Evolutionary conservation across 2,888 invertebrate species (phyloP), one percentile per base, ranked within the genome.

Genomic region (Herminia tarsipennalis): DNA sequence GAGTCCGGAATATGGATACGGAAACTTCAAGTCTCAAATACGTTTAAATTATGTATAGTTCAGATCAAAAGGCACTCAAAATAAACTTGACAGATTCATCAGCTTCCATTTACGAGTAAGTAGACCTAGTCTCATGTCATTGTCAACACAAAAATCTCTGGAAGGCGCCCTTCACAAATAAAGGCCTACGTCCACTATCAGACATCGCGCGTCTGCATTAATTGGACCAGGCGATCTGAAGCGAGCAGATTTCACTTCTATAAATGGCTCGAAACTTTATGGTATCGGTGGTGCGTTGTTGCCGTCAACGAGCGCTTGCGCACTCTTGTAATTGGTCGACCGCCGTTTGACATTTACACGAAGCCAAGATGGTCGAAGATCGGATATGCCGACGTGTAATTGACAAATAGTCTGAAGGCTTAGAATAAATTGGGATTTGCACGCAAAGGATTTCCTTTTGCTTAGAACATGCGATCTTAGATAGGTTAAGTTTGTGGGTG

Each of bases 201-300:
- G 81, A 70, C 76, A 77, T 64, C 64, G 60, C 42, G 56, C 53
- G 66, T 59, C 56, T 71, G 80, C 89, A 88, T 89, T 90, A 89
- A 90, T 90, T 90, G 89, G 89, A 78, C 76, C 83, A 76, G 78
- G 76, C 81, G 83, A 83, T 83, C 81, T 76, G 64, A 58, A 65
- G 69, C 66, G 70, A 55, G 73, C 76, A 77, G 83, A 83, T 85
- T 81, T 83, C 83, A 73, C 81, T 81, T 81, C 89, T 86, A 88
- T 90, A 90, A 88, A 91, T 86, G 90, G 89, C 83, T 78, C 64
- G 82, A 85, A 77, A 81, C 76, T 86, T 88, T 88, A 89, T 89
- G 88, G 89, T 88, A 87, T 86, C 86, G 78, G 59, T 70, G 75
- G 78, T 77, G 84, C 84, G 85, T 79, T 85, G 88, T 86, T 78